Base-by-base conservation (phyloP, 2,888 invertebrate genomes). In the Athetis lepigone region DNA sequence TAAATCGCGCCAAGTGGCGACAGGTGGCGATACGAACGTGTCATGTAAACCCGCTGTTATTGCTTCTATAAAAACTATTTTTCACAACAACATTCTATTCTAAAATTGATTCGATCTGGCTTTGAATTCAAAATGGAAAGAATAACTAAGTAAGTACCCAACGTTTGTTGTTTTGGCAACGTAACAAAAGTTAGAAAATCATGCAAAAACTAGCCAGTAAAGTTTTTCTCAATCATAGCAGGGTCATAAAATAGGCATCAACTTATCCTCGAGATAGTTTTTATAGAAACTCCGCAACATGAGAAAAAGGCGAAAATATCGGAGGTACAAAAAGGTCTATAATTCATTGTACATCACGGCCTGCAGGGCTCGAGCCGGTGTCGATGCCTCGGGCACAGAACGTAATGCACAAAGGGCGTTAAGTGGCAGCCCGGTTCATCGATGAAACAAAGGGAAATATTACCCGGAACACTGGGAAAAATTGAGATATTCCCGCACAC, bases 351-450 rank as follows among this genome's bases (percentile, higher is more conserved):
- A 77, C 64, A 69, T 70, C 68, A 60, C 39, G 8, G 37, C 59
- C 9, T 46, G 46, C 46, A 67, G 67, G 51, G 36, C 47, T 39
- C 23, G 54, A 42, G 29, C 70, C 70, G 70, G 75, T 68, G 61
- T 57, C 68, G 77, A 51, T 70, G 86, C 89, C 86, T 75, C 80
- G 75, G 84, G 88, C 87, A 79, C 81, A 68, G 80, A 76, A 66
- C 77, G 85, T 91, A 90, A 91, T 92, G 90, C 89, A 89, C 90
- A 92, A 92, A 92, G 92, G 88, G 90, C 87, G 85, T 80, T 87
- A 88, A 90, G 88, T 88, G 88, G 80, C 82, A 76, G 80, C 81
- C 81, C 82, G 81, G 83, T 82, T 86, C 87, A 86, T 88, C 86
- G 87, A 85, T 85, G 83, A 84, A 86, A 90, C 88, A 88, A 88